A percentile compares a stretch with the other conserved stretches of the same genome.
Evolutionary conservation across 2,113 vertebrate species (phyloP).

Genomic region (Engraulis encrasicolus): DNA sequence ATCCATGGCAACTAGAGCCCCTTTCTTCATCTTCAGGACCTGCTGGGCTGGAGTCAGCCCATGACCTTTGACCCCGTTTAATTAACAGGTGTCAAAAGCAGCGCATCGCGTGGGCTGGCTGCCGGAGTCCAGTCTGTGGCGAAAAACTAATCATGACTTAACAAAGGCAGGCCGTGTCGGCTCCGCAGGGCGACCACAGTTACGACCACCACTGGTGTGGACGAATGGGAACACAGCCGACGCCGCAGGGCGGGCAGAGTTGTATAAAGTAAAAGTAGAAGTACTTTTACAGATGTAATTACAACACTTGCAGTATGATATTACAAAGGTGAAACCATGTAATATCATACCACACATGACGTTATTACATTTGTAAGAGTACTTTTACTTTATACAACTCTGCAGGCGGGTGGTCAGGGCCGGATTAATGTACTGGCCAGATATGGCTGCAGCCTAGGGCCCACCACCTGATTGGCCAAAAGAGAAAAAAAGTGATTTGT

Average conservation of each 20-base stretch:
- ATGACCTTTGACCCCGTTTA: neutral
- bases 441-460: too few species aligned
- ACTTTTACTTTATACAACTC: too few species aligned
- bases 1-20: conserved; percentile 44
- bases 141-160: neutral
- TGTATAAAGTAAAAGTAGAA: too few species aligned
- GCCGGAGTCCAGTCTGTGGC: neutral
- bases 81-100: conserved; percentile 18
- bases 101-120: neutral
- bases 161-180: neutral
- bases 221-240: neutral
- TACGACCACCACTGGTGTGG: neutral
- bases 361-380: too few species aligned
- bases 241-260: neutral
- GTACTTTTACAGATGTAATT: too few species aligned
- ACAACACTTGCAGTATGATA: too few species aligned
- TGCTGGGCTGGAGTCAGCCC: conserved; percentile 21
- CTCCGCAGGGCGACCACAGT: neutral
- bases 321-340: too few species aligned
- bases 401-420: too few species aligned
- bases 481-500: too few species aligned
- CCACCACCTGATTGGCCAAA: too few species aligned
- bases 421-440: too few species aligned
- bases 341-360: too few species aligned
- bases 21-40: conserved; percentile 23